Conservation (phyloP, 1,140 invertebrate species). For the Cotesia typhae region DNA sequence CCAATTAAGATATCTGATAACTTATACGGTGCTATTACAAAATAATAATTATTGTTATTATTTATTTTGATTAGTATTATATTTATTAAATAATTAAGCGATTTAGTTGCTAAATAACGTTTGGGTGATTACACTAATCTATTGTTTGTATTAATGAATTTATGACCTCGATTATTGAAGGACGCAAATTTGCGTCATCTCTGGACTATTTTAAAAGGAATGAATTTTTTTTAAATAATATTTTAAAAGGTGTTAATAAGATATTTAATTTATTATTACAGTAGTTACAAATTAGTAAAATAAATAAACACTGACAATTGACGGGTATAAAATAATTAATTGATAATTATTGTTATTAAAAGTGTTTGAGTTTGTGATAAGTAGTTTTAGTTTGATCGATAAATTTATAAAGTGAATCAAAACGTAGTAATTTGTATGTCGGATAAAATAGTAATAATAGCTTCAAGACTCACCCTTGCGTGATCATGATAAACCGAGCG, state of each 20-base stretch:
- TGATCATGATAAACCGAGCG: conserved; percentile 18
- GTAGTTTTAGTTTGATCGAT: neutral
- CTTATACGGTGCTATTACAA: neutral
- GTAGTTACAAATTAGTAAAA: no score
- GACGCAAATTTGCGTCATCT: neutral
- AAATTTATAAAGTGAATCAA: neutral
- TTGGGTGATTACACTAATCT: no score
- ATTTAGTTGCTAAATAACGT: no score
- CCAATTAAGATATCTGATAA: no score
- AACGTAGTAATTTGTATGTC: neutral
- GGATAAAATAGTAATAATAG: neutral
- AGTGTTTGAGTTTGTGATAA: no score
- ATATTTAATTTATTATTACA: no score
- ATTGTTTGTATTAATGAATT: no score
- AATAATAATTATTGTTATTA: no score
- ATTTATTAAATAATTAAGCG: no score
- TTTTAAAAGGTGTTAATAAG: no score
- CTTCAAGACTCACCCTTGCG: conserved; percentile 19
- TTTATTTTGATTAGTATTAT: no score
- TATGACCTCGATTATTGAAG: conserved; percentile 19
- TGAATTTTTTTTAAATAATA: neutral
- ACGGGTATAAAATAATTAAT: neutral
- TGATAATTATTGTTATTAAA: neutral
- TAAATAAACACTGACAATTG: no score
- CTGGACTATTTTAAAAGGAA: neutral